Evolutionary conservation across 2,797 vertebrate genomes (phyloP), one percentile per base, ranked within the genome.

Genomic region (Rhinoraja longicauda): DNA sequence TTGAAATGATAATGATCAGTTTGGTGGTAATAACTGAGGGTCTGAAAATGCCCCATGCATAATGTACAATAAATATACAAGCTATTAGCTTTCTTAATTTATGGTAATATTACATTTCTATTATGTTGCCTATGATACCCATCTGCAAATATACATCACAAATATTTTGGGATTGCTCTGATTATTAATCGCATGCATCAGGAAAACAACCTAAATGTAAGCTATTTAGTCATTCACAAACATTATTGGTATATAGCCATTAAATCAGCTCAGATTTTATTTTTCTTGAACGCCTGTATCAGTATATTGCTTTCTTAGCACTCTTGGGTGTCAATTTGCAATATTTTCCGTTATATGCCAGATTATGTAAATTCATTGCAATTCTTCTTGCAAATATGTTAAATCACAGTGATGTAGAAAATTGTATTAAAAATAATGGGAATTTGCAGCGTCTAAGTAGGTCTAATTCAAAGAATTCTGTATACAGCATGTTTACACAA

Each of bases 331-430:
- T 32, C n/a, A 67, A 32, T 88, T 88, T 88, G 29, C 29, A 64
- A 64, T 67, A 32, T 67, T 67, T 67, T 19, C 32, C 15, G n/a
- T 67, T 64, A 67, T 64, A 36, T 53, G 84, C 10, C 10, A 59
- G n/a, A 36, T 88, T 88, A 17, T 88, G 29, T 21, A 19, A 57
- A 88, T 64, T 88, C n/a, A 64, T 88, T 88, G 3, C 2, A 64
- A 88, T 36, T 64, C n/a, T 67, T 67, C n/a, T 32, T 67, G n/a
- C 84, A 88, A 88, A 32, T 88, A 64, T 88, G 29, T 64, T 64
- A 17, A 88, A 88, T 67, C 21, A 36, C 64, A 21, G 12, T 32
- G 32, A 6, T 24, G 3, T 88, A 59, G 32, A 88, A 67, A 67
- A 32, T 88, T 62, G 29, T 29, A 86, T 62, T n/a, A 1, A 64